Percentiles rank a stretch among this genome's conserved stretches.
Evolutionary conservation across 2,888 invertebrate genomes (phyloP).

Genomic region (Drymonia ruficornis): DNA sequence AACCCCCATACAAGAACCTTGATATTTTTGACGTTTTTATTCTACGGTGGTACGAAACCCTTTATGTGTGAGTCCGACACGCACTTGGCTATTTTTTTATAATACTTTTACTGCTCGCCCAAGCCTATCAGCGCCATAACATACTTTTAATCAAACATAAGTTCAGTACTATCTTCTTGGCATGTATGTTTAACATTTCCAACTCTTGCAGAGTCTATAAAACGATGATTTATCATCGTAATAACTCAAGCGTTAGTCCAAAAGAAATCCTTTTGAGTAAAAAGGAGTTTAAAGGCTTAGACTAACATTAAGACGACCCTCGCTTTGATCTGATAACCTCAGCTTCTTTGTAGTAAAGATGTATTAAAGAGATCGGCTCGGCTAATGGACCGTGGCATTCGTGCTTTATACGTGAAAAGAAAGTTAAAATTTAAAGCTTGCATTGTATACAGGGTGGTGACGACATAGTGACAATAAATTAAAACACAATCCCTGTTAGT

Average conservation of each 20-base stretch:
- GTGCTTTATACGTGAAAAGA: not conserved
- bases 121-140: no score
- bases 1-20: no score
- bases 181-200: not conserved
- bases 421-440: not conserved
- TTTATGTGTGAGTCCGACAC: no score
- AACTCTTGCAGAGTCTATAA: not conserved
- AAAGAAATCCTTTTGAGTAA: not conserved
- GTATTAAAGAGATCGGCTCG: not conserved
- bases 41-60: no score
- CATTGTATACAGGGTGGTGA: not conserved
- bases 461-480: no score
- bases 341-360: not conserved
- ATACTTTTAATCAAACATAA: not conserved
- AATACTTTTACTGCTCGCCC: no score
- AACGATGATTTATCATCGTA: not conserved
- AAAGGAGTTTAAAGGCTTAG: not conserved
- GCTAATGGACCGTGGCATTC: not conserved
- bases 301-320: constrained; percentile 1
- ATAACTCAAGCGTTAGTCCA: not conserved
- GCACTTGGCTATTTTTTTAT: no score
- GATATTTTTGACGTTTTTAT: no score
- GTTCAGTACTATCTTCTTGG: not conserved
- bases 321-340: constrained; percentile 4
- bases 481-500: no score